Conservation (phyloP, 30 jellyfish, hydroid and myxozoan genomes). For the Catostylus mosaicus region DNA sequence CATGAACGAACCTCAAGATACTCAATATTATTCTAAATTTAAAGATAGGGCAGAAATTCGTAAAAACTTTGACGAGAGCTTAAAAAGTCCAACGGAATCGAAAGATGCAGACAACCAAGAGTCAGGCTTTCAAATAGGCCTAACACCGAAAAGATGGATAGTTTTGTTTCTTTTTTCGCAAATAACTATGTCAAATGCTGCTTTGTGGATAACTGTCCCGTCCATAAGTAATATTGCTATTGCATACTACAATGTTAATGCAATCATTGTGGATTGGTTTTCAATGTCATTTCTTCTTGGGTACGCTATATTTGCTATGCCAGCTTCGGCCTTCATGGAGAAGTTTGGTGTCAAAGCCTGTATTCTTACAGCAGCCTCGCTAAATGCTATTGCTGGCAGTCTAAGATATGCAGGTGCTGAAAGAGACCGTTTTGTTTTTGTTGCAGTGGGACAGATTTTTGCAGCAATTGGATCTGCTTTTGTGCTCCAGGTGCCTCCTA, state of each 20-base stretch:
- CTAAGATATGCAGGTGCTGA: constrained; percentile 73
- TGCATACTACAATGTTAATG: constrained; percentile 56
- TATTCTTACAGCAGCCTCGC: constrained; percentile 68
- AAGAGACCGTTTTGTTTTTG: constrained; percentile 51
- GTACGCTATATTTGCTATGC: constrained; percentile 73
- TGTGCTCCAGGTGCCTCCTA: constrained; percentile 84
- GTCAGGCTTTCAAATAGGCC: constrained; percentile 14
- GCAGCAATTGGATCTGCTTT: constrained; percentile 84
- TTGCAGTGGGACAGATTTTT: constrained; percentile 71
- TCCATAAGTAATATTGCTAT: constrained; percentile 59
- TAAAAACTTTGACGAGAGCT: not conserved
- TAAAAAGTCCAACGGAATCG: not conserved
- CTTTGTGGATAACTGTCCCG: constrained; percentile 74
- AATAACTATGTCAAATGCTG: constrained; percentile 81
- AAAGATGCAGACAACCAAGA: not conserved
- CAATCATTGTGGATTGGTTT: constrained; percentile 70
- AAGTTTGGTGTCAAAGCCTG: constrained; percentile 69
- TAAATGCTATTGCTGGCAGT: constrained; percentile 61
- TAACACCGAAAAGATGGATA: constrained; percentile 68
- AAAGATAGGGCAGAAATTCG: not conserved
- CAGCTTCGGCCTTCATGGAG: constrained; percentile 73
- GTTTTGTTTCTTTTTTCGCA: constrained; percentile 61
- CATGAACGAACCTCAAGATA: not conserved
- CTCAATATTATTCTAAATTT: too few species aligned
- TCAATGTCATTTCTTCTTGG: constrained; percentile 75